phyloP scores from a whole-genome alignment of 1,140 invertebrate species.

The Ostrea denselamellosa region DNA sequence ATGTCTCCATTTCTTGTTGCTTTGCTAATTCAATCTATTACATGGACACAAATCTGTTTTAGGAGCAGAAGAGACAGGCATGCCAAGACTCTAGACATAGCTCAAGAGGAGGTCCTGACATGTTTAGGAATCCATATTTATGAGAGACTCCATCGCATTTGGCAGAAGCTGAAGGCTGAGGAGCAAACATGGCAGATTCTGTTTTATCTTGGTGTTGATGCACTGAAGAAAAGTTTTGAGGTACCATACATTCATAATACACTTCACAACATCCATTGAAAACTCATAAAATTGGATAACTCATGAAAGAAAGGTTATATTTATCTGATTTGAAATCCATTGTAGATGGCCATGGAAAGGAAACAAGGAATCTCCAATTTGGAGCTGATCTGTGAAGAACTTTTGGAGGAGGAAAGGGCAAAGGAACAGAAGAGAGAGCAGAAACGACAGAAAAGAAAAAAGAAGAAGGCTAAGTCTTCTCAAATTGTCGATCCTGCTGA shows the following conservation, averaged over 20 bases:
- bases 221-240: constrained; percentile 91
- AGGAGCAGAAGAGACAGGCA: constrained; percentile 89
- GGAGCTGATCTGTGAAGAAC: constrained; percentile 77
- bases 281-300: too few relatives aligned
- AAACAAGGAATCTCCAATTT: constrained; percentile 92
- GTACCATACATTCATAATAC: constrained; percentile 56
- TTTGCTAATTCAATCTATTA: too few relatives aligned
- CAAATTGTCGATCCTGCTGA: constrained; percentile 50
- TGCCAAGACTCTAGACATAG: constrained; percentile 95
- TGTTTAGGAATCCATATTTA: constrained; percentile 95
- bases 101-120: constrained; percentile 95
- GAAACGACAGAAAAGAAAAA: constrained; percentile 90
- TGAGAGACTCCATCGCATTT: constrained; percentile 90
- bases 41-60: neutral
- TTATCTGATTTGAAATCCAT: constrained; percentile 33
- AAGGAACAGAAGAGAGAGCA: constrained; percentile 91
- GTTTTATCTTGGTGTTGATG: constrained; percentile 91
- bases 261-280: neutral
- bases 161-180: constrained; percentile 91
- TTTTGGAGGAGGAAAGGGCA: constrained; percentile 85
- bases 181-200: constrained; percentile 94
- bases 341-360: constrained; percentile 89
- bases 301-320: neutral
- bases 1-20: too few relatives aligned
- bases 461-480: constrained; percentile 85